These are phyloP conservation scores for Drosophila mauritiana DNA, from an alignment of 1,140 invertebrate genomes.

Conservation along the genomic window DNA sequence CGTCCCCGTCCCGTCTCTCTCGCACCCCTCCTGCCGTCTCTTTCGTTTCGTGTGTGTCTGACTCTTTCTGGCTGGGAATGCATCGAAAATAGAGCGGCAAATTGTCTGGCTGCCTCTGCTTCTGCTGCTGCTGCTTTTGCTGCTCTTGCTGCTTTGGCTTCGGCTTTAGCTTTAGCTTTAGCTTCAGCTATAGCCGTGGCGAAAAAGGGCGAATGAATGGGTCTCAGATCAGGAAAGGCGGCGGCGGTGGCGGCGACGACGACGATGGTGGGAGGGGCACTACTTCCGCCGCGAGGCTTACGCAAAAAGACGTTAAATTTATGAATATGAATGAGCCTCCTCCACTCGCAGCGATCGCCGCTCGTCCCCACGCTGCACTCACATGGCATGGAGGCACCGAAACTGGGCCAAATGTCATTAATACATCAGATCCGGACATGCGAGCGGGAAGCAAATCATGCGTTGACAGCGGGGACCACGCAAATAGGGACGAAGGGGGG, in stretches of 20 bases:
- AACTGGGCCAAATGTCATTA: slow-evolving; percentile 81
- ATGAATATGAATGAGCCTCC: slow-evolving; percentile 77
- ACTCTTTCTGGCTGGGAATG: slow-evolving; percentile 48
- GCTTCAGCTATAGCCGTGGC: neutral
- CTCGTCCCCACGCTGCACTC: slow-evolving; percentile 46
- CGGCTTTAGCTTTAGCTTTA: slow-evolving; percentile 14
- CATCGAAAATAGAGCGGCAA: slow-evolving; percentile 78
- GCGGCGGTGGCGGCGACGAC: too few species aligned
- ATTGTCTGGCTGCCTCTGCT: slow-evolving; percentile 64
- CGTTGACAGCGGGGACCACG: slow-evolving; percentile 35
- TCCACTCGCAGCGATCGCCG: slow-evolving; percentile 16
- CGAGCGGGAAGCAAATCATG: slow-evolving; percentile 44
- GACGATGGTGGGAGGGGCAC: slow-evolving; percentile 31
- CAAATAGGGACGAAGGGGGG: slow-evolving; percentile 1
- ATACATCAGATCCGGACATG: slow-evolving; percentile 73
- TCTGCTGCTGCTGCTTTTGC: too few species aligned
- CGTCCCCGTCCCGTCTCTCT: neutral
- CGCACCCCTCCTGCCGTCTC: neutral
- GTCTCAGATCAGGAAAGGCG: slow-evolving; percentile 4
- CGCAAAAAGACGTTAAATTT: slow-evolving; percentile 75
- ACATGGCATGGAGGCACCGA: slow-evolving; percentile 21
- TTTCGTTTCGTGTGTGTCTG: slow-evolving; percentile 29
- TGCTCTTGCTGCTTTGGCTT: slow-evolving; percentile 12
- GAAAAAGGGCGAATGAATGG: slow-evolving; percentile 31
- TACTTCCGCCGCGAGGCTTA: slow-evolving; percentile 68